phyloP scores from a whole-genome alignment of 1,140 invertebrate genomes.

The fruit fly (Drosophila melanogaster) region Release_6_plus_ISO1_MT NC_004354.4:18631501-18632000 shows the following conservation, averaged over 20 bases:
- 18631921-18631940: not conserved
- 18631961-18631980: not conserved
- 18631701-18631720: not conserved
- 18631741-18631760: not conserved
- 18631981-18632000: too few relatives aligned
- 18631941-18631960: not conserved
- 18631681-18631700: not conserved
- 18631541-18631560: conserved; percentile 21
- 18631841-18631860: conserved; percentile 36
- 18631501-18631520: not conserved
- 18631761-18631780: conserved; percentile 12
- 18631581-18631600: not conserved
- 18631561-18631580: not conserved
- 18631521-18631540: not conserved
- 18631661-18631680: conserved; percentile 4
- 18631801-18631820: conserved; percentile 12
- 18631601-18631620: not conserved
- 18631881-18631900: conserved; percentile 5
- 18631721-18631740: not conserved
- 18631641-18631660: conserved; percentile 29
- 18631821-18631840: conserved; percentile 44
- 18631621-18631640: conserved; percentile 2
- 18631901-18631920: conserved; percentile 32
- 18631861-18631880: conserved; percentile 9
- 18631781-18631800: conserved; percentile 38